These are phyloP conservation scores for Morone saxatilis DNA, from an alignment of 2,113 vertebrate species.

Conservation along the genomic window DNA sequence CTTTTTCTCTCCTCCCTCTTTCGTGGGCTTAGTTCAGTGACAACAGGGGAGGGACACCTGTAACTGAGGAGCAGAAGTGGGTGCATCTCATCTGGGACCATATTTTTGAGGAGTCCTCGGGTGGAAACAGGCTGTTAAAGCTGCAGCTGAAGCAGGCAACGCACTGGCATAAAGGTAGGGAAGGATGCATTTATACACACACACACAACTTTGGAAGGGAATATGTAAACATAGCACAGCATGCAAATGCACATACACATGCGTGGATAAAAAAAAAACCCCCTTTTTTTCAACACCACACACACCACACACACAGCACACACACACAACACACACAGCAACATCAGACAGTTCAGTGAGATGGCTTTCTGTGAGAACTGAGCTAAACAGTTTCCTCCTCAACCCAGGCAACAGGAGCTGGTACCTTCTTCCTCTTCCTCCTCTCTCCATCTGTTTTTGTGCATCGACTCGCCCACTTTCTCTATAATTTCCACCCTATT, in stretches of 20 bases:
- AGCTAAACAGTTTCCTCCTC: conserved; percentile 59
- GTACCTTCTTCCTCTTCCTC: conserved; percentile 15
- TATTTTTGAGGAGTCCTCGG: conserved; percentile 19
- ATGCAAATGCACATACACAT: not conserved
- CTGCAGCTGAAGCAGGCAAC: conserved; percentile 41
- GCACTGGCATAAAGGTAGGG: conserved; percentile 61
- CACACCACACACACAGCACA: not conserved
- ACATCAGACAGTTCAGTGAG: conserved; percentile 23
- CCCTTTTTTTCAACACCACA: too few species aligned
- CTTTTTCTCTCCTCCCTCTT: conserved; percentile 4
- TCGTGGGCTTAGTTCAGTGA: conserved; percentile 3
- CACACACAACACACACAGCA: too few species aligned
- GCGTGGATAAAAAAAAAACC: conserved; percentile 17
- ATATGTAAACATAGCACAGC: not conserved
- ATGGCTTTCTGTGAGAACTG: conserved; percentile 39
- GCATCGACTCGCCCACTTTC: conserved; percentile 13
- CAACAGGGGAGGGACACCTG: conserved; percentile 45
- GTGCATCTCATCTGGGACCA: conserved; percentile 39
- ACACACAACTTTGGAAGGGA: not conserved
- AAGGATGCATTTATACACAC: conserved; percentile 7
- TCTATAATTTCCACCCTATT: not conserved
- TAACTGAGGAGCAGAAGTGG: conserved; percentile 39
- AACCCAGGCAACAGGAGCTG: conserved; percentile 68
- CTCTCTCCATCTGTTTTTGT: conserved; percentile 15
- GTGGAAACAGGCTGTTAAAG: conserved; percentile 36